These are phyloP conservation scores for Philypnodon macrostomus DNA, from an alignment of 2,797 vertebrate genomes.

Conservation along the genomic window DNA sequence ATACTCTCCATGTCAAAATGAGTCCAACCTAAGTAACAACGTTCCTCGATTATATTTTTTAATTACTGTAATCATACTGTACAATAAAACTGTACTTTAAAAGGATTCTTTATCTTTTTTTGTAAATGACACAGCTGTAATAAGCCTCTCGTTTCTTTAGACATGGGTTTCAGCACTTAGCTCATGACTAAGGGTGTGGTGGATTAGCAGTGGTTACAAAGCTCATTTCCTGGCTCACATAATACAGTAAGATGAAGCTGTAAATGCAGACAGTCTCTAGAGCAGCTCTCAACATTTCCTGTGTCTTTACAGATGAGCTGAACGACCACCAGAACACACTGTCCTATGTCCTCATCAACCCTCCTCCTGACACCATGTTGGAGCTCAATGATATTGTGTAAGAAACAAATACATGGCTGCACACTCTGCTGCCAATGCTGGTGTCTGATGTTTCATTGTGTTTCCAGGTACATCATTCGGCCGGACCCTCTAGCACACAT, in stretches of 20 bases:
- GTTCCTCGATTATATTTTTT: no score
- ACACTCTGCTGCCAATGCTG: not conserved
- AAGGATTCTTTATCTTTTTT: no score
- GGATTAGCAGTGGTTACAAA: conserved; percentile 14
- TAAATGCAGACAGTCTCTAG: conserved; percentile 13
- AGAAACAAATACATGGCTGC: conserved; percentile 26
- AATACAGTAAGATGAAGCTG: conserved; percentile 25
- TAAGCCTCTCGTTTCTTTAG: not conserved
- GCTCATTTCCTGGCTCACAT: conserved; percentile 38
- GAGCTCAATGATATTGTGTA: conserved; percentile 96
- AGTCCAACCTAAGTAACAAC: no score
- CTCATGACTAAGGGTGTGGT: conserved; percentile 11
- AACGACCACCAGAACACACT: conserved; percentile 97
- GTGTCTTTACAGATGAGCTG: conserved; percentile 88
- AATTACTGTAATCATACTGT: no score
- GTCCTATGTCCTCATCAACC: conserved; percentile 97
- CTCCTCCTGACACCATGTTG: conserved; percentile 91
- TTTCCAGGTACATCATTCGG: conserved; percentile 90
- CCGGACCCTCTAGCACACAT: conserved; percentile 92
- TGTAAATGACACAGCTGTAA: conserved; percentile 28
- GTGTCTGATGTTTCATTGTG: conserved; percentile 9
- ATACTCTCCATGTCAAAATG: no score
- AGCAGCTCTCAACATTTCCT: conserved; percentile 34
- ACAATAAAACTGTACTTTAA: no score
- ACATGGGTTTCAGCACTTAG: conserved; percentile 1